phyloP scores from a whole-genome alignment of 2,797 vertebrate species.

The Diglossa cyanea region DNA sequence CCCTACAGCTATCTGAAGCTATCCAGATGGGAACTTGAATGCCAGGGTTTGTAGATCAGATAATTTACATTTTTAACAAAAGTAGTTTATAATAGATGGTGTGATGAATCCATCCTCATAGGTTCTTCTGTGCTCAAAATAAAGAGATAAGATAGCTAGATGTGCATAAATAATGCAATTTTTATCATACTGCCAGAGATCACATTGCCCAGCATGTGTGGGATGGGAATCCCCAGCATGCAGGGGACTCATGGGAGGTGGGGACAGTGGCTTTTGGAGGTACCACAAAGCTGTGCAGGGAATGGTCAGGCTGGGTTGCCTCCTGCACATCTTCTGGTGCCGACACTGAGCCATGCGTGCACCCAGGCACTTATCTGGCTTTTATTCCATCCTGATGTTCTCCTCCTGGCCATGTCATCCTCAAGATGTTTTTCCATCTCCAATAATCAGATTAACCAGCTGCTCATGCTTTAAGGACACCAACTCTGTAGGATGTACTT shows the following conservation, averaged over 20 bases:
- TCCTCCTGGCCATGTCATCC: not conserved
- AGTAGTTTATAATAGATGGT: not conserved
- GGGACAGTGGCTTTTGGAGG: not conserved
- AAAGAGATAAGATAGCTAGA: not conserved
- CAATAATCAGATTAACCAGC: constrained; percentile 45
- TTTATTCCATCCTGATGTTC: not conserved
- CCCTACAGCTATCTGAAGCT: not conserved
- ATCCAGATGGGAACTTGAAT: not conserved
- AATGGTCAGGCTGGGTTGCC: not conserved
- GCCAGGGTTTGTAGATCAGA: not conserved
- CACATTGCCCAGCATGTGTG: not conserved
- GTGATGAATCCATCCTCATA: not conserved
- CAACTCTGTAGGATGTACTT: not conserved
- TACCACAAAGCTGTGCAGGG: not conserved
- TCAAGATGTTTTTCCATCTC: constrained; percentile 31
- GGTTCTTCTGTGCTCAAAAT: not conserved
- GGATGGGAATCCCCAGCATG: not conserved
- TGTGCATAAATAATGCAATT: not conserved
- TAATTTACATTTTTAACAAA: not conserved
- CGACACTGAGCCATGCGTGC: rapidly evolving
- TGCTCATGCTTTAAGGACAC: not conserved
- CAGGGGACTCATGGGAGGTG: rapidly evolving
- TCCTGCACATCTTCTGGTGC: not conserved
- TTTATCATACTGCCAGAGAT: not conserved
- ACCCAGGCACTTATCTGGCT: not conserved